Evolutionary conservation across 2,797 vertebrate species (phyloP), one percentile per base, ranked within the genome.

Genomic region (Pseudochaenichthys georgianus): DNA sequence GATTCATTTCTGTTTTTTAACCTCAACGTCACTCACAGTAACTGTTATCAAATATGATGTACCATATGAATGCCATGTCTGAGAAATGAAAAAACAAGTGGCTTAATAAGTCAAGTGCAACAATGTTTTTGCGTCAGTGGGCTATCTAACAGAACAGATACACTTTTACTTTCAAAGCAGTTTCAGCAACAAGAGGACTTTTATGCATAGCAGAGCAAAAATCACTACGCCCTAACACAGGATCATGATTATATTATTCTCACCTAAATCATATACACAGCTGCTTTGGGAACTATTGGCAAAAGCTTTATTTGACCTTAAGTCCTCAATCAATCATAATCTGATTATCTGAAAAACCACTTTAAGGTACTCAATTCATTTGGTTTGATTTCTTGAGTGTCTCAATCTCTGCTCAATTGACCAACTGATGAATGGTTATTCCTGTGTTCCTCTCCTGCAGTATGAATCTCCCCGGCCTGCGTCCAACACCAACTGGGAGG

Each of bases 401-500:
- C 34, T 15, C 15, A 15, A 15, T 57, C 5, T 63, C 6, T 59
- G 42, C 42, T 58, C 2, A 48, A 8, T 28, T 28, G n/a, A 53
- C 55, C 3, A 9, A 17, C 55, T 48, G 41, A 34, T 45, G n/a
- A 51, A 52, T 15, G 4, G 1, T 82, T 54, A 60, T 81, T 60
- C 68, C 54, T 77, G 88, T 81, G 87, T 72, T 86, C 65, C 75
- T 59, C 75, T 88, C 81, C 89, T 88, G 93, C 92, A 98, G 97
- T 92, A 95, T 78, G 95, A 96, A 85, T 93, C 95, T 78, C 93
- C 94, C 75, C 91, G 94, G n/a, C 92, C 94, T 76, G 92, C 91
- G 52, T 96, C 95, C 68, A 95, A 95, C 83, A 96, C 93, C 86
- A 98, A 97, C 89, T 97, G 96, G 96, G 97, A 97, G 84, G 96